Conservation (phyloP, 30 jellyfish, hydroid and myxozoan species). For the Hydra vulgaris region DNA sequence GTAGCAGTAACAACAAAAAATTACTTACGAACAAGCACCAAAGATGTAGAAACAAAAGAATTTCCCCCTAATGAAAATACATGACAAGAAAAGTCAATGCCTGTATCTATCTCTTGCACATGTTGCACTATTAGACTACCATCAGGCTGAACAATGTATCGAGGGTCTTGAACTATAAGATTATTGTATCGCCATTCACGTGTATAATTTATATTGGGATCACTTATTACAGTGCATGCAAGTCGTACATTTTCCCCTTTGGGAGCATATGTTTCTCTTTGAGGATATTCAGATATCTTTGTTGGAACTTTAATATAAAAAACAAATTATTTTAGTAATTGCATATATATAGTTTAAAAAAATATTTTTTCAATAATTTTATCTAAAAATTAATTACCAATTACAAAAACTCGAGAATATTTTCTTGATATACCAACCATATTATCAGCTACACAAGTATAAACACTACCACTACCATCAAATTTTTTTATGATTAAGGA, state of each 20-base stretch:
- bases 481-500: slow-evolving; percentile 38
- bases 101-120: slow-evolving; percentile 59
- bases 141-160: slow-evolving; percentile 49
- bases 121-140: slow-evolving; percentile 55
- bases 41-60: slow-evolving; percentile 40
- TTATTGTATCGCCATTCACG: slow-evolving; percentile 71
- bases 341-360: neutral
- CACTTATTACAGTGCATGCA: slow-evolving; percentile 72
- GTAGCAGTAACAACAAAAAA: no score
- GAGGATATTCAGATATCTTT: slow-evolving; percentile 37
- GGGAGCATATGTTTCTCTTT: slow-evolving; percentile 38
- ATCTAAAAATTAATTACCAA: slow-evolving; percentile 28
- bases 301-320: slow-evolving; percentile 42
- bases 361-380: no score
- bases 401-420: slow-evolving; percentile 40
- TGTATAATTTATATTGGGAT: slow-evolving; percentile 48
- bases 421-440: slow-evolving; percentile 29
- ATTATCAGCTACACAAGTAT: slow-evolving; percentile 62
- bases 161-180: slow-evolving; percentile 22
- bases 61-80: slow-evolving; percentile 72
- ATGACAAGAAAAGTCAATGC: slow-evolving; percentile 53
- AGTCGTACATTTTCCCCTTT: slow-evolving; percentile 40
- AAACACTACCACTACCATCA: slow-evolving; percentile 49
- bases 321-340: neutral
- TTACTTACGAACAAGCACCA: slow-evolving; percentile 28